phyloP scores from a whole-genome alignment of 2,888 invertebrate species.

The Eristalis intricaria region DNA sequence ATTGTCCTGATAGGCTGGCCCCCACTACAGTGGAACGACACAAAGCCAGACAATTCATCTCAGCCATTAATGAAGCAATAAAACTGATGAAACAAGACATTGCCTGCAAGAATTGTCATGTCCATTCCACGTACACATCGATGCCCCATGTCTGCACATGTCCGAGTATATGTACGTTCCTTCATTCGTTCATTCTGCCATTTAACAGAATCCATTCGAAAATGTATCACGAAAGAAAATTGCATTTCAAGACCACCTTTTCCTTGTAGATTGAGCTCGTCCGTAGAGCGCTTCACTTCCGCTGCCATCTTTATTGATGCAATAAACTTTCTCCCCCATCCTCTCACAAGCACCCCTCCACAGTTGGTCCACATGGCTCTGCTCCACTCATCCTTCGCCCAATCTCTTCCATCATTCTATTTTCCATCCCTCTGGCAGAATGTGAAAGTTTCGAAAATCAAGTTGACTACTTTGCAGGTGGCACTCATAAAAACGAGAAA shows the following conservation, averaged over 20 bases:
- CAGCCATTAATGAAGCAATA: conserved; percentile 27
- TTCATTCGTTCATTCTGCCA: not conserved
- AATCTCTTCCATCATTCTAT: not conserved
- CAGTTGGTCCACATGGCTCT: too few species aligned
- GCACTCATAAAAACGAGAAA: conserved; percentile 66
- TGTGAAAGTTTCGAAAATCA: conserved; percentile 48
- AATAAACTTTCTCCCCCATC: conserved; percentile 51
- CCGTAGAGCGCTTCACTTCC: conserved; percentile 20
- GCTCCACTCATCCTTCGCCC: not conserved
- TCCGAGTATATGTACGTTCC: not conserved
- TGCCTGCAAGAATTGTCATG: conserved; percentile 4
- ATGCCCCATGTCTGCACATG: not conserved
- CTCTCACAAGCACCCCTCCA: not conserved
- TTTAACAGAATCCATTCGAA: conserved; percentile 45
- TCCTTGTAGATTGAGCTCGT: conserved; percentile 29
- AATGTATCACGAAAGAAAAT: conserved; percentile 50
- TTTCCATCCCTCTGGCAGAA: not conserved
- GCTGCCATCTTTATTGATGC: conserved; percentile 56
- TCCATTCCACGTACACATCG: not conserved
- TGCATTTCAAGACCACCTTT: conserved; percentile 59
- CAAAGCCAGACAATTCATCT: not conserved
- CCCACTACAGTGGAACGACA: not conserved
- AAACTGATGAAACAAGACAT: conserved; percentile 22
- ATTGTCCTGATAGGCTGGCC: not conserved
- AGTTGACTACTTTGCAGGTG: conserved; percentile 64